These are phyloP conservation scores for Forbesichthys papilliferus DNA, from an alignment of 2,113 vertebrate species.

Conservation along the genomic window DNA sequence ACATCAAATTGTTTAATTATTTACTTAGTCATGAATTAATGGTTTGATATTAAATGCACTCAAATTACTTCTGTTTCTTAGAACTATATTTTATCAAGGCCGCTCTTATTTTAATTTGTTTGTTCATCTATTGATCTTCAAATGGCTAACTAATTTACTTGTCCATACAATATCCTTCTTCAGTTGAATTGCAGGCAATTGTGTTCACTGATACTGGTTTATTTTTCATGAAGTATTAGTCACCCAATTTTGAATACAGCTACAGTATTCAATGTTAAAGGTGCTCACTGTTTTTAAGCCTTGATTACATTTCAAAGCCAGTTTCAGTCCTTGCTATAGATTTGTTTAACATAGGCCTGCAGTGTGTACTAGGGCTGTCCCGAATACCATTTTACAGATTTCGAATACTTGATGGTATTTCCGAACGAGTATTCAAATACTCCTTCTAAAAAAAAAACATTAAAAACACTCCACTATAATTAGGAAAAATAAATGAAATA, in stretches of 20 bases:
- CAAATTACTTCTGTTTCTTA: background rate
- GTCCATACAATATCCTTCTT: slow-evolving; percentile 5
- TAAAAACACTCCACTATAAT: too few relatives aligned
- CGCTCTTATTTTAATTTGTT: too few relatives aligned
- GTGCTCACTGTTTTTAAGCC: slow-evolving; percentile 31
- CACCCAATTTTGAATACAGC: slow-evolving; percentile 42
- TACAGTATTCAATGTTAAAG: slow-evolving; percentile 31
- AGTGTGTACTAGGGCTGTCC: too few relatives aligned
- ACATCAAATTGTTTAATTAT: background rate
- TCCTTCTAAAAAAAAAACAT: too few relatives aligned
- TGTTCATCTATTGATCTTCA: background rate
- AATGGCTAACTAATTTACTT: slow-evolving; percentile 14
- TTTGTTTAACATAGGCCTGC: slow-evolving; percentile 30
- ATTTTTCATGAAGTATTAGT: slow-evolving; percentile 28
- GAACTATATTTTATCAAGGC: background rate
- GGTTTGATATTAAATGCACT: background rate
- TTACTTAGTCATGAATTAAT: background rate
- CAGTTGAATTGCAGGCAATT: slow-evolving; percentile 14
- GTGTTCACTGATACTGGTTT: slow-evolving; percentile 7
- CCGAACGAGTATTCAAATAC: too few relatives aligned
- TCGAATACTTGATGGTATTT: too few relatives aligned
- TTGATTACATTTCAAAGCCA: slow-evolving; percentile 50
- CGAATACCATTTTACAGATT: too few relatives aligned
- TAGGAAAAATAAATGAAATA: too few relatives aligned
- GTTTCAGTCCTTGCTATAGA: slow-evolving; percentile 37